Conservation (phyloP, 2,888 invertebrate genomes). For the Troides helena region DNA sequence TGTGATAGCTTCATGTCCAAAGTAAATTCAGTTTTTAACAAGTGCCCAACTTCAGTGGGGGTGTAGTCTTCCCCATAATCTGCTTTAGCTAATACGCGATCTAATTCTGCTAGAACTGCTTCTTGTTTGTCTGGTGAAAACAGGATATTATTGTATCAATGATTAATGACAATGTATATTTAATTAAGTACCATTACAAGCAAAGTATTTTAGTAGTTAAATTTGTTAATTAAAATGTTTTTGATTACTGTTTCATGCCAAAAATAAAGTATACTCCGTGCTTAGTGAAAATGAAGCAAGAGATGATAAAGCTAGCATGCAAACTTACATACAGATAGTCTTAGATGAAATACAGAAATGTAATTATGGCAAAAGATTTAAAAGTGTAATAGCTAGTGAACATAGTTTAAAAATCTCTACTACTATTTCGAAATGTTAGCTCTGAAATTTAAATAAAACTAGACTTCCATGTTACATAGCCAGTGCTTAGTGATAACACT, state of each 20-base stretch:
- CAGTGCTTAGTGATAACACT: not conserved
- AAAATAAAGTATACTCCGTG: too few relatives aligned
- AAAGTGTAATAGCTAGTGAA: too few relatives aligned
- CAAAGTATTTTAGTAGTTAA: not conserved
- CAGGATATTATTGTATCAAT: not conserved
- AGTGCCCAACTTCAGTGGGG: constrained; percentile 70
- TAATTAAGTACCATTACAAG: not conserved
- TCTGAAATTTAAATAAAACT: too few relatives aligned
- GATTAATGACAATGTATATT: not conserved
- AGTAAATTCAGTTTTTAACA: constrained; percentile 67
- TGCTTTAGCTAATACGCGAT: constrained; percentile 79
- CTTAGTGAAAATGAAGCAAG: too few relatives aligned
- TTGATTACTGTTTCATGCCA: not conserved
- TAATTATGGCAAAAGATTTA: too few relatives aligned
- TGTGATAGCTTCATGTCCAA: constrained; percentile 72
- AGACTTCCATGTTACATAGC: not conserved
- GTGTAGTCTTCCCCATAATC: constrained; percentile 85
- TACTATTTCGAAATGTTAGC: too few relatives aligned
- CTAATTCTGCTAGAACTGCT: constrained; percentile 78
- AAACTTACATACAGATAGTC: too few relatives aligned
- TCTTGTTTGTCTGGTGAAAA: constrained; percentile 77
- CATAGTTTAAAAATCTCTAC: too few relatives aligned
- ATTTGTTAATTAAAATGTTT: not conserved
- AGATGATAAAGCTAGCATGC: too few relatives aligned
- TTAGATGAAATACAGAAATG: too few relatives aligned